A percentile compares a stretch with the other conserved stretches of the same genome.
Evolutionary conservation across 2,888 invertebrate species (phyloP).

Genomic region (Chaitophorus viminalis): DNA sequence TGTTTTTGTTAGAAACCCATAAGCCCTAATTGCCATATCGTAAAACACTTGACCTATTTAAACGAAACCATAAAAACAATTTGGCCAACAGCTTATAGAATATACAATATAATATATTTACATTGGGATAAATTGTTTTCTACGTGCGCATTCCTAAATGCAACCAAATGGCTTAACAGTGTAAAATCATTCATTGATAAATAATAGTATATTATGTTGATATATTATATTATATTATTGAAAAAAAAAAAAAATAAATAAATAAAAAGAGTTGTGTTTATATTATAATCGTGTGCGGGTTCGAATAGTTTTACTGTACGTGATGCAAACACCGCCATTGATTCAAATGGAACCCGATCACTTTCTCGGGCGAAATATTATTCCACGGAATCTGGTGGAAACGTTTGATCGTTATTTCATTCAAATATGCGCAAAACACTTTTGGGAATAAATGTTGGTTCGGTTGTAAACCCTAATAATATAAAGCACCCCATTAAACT

Average conservation of each 20-base stretch:
- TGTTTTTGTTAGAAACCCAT: slow-evolving; percentile 29
- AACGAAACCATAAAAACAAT: slow-evolving; percentile 30
- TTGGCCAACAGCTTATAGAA: neutral
- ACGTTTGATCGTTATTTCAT: slow-evolving; percentile 5
- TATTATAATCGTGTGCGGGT: no score
- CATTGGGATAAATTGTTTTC: neutral
- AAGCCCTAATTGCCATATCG: slow-evolving; percentile 10
- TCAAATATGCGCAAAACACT: neutral
- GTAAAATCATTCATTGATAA: no score
- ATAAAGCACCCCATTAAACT: slow-evolving; percentile 16
- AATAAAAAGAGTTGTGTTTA: no score
- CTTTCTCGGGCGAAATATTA: neutral
- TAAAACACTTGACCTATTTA: slow-evolving; percentile 21
- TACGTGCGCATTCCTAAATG: neutral
- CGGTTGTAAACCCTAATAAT: slow-evolving; percentile 2
- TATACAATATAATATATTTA: neutral
- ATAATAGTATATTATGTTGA: no score
- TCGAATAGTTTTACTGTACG: neutral
- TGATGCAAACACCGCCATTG: neutral
- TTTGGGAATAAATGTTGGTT: neutral
- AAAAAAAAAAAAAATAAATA: no score
- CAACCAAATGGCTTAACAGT: neutral
- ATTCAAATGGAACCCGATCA: neutral
- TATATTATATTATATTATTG: no score
- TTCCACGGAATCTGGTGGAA: neutral